Evolutionary conservation across 2,888 invertebrate genomes (phyloP).

Genomic region (Eupithecia centaureata): DNA sequence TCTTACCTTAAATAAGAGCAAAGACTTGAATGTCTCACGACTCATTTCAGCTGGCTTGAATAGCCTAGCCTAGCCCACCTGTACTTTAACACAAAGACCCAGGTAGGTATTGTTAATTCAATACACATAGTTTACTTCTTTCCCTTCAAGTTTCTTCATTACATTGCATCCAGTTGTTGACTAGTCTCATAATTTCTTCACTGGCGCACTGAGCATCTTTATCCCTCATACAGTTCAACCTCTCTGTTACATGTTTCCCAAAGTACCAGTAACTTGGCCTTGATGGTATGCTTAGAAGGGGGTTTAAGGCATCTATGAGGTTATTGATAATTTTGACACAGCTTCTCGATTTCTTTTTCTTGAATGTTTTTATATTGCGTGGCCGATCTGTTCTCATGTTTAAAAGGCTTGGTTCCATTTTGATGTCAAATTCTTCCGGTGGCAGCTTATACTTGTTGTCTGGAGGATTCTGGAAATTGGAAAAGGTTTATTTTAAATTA

Average conservation of each 20-base stretch:
- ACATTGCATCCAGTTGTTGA: constrained; percentile 46
- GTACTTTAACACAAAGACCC: neutral
- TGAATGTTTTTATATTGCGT: constrained; percentile 48
- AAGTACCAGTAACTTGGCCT: constrained; percentile 66
- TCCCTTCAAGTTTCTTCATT: constrained; percentile 26
- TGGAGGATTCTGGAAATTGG: constrained; percentile 25
- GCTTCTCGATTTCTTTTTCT: constrained; percentile 49
- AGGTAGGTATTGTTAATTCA: neutral
- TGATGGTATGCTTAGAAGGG: constrained; percentile 48
- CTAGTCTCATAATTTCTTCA: constrained; percentile 58
- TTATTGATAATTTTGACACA: constrained; percentile 67
- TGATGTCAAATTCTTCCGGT: constrained; percentile 54
- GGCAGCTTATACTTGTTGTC: constrained; percentile 9
- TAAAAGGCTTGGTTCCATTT: constrained; percentile 44
- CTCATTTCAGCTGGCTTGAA: neutral
- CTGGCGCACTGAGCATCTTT: constrained; percentile 64
- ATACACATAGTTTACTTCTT: neutral
- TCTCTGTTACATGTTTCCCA: constrained; percentile 69
- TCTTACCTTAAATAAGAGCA: too few relatives aligned
- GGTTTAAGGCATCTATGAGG: constrained; percentile 65
- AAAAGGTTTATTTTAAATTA: neutral
- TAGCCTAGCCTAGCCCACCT: neutral
- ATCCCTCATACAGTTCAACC: constrained; percentile 65
- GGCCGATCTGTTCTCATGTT: constrained; percentile 62
- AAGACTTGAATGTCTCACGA: neutral